A percentile compares a stretch with the other conserved stretches of the same genome.
phyloP scores from a whole-genome alignment of 2,113 vertebrate genomes.

The Falcunculus frontatus region DNA sequence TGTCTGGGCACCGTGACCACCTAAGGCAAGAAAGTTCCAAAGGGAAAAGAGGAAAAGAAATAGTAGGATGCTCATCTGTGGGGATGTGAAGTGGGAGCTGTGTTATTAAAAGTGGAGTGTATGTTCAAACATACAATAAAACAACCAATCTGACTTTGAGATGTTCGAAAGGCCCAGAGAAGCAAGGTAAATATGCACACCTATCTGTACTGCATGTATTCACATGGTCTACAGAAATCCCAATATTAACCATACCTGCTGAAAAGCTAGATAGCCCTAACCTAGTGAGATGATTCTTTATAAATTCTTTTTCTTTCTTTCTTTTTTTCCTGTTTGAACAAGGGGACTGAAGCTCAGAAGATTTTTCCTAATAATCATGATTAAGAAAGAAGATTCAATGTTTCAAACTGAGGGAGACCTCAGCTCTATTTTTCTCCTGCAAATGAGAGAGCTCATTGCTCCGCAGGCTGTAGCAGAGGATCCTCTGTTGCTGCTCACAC shows the following conservation, averaged over 20 bases:
- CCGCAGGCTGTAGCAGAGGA: neutral
- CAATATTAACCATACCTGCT: neutral
- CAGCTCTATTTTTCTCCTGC: neutral
- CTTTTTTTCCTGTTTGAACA: neutral
- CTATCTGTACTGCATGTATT: neutral
- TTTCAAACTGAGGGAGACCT: neutral
- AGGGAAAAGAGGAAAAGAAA: neutral
- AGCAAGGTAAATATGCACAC: neutral
- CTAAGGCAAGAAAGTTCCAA: neutral
- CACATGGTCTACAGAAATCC: neutral
- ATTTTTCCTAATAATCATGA: neutral
- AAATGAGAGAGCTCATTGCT: neutral
- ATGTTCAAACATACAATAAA: neutral
- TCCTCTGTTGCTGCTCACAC: neutral
- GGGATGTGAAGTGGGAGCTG: neutral
- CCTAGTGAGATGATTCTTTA: neutral
- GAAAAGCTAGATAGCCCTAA: neutral
- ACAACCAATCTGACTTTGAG: neutral
- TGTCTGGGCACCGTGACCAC: neutral
- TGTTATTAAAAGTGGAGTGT: neutral
- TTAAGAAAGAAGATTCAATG: neutral
- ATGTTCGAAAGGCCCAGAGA: neutral
- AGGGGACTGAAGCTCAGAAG: neutral
- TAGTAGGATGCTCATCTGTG: neutral
- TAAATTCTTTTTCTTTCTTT: neutral